Percentiles rank a stretch among this genome's conserved stretches.
Conservation (phyloP, 2,888 invertebrate species). For the Atethmia centrago region DNA sequence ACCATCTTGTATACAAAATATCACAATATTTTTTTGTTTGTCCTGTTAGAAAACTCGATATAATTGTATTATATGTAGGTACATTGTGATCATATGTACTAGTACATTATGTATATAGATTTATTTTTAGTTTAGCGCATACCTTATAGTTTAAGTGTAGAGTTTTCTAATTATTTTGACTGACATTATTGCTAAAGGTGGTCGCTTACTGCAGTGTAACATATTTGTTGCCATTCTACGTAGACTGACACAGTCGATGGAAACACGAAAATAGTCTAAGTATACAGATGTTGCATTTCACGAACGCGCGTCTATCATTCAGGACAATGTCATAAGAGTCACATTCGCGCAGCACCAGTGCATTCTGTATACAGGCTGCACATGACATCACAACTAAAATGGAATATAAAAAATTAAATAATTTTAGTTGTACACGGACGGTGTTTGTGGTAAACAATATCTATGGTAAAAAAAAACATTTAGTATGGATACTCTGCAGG, state of each 20-base stretch:
- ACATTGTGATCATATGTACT: slow-evolving; percentile 58
- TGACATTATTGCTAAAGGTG: slow-evolving; percentile 36
- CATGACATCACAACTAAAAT: not conserved
- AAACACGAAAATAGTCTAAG: not conserved
- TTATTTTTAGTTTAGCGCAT: slow-evolving; percentile 37
- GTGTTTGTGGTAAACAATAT: not conserved
- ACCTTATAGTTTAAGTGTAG: slow-evolving; percentile 21
- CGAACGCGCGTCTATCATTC: not conserved
- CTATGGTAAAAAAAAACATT: not conserved
- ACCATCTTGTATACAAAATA: not conserved
- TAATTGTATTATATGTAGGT: slow-evolving; percentile 30
- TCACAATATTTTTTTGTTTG: slow-evolving; percentile 11
- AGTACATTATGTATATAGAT: slow-evolving; percentile 47
- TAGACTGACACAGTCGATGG: not conserved
- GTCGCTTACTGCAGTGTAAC: slow-evolving; percentile 27
- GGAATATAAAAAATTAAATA: not conserved
- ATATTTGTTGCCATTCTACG: not conserved
- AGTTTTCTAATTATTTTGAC: slow-evolving; percentile 42
- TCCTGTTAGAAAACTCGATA: slow-evolving; percentile 21
- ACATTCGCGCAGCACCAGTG: not conserved
- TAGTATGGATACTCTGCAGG: too few species aligned
- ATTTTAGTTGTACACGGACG: not conserved
- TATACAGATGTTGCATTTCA: not conserved
- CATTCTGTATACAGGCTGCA: too few species aligned
- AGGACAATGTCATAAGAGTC: not conserved